phyloP scores from a whole-genome alignment of 2,113 vertebrate genomes.

The Hoplias malabaricus region DNA sequence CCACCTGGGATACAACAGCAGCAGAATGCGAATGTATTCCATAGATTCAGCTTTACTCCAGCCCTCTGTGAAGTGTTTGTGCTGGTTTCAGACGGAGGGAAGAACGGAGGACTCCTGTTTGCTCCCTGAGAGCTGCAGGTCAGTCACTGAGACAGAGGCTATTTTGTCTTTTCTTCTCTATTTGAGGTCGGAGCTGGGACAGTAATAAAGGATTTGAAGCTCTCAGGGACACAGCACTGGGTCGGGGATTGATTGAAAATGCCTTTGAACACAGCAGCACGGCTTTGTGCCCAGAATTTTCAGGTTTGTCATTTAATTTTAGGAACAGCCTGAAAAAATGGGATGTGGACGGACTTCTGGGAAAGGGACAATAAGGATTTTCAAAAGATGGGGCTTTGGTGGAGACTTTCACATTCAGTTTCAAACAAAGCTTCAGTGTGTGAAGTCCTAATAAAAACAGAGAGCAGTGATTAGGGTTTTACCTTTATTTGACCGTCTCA shows the following conservation, averaged over 20 bases:
- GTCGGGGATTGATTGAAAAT: background rate
- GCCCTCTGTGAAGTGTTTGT: background rate
- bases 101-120: background rate
- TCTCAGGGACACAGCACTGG: background rate
- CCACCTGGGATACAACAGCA: no score
- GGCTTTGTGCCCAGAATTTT: background rate
- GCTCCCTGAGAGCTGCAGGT: background rate
- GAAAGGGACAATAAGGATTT: no score
- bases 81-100: background rate
- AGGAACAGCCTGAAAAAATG: background rate
- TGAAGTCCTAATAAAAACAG: no score
- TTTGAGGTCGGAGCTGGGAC: background rate
- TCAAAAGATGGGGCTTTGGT: no score
- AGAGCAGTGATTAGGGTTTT: no score
- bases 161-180: background rate
- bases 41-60: no score
- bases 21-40: no score
- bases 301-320: background rate
- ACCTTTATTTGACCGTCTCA: no score
- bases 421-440: no score
- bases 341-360: no score
- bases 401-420: no score
- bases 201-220: background rate
- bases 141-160: background rate
- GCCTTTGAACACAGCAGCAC: background rate